These are phyloP conservation scores for Diorhabda carinulata DNA, from an alignment of 1,140 invertebrate genomes.

Conservation along the genomic window DNA sequence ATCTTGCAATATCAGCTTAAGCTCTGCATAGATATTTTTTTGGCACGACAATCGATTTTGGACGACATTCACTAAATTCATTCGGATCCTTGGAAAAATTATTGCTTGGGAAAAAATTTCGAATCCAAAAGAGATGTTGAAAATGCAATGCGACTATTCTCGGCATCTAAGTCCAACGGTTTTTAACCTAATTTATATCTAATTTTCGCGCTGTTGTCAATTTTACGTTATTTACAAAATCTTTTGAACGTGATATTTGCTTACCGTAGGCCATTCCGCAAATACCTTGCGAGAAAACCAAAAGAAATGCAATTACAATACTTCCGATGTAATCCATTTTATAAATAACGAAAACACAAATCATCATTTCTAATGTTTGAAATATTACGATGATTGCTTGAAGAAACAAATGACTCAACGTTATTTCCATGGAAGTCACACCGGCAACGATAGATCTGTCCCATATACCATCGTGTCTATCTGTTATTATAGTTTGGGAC, in stretches of 20 bases:
- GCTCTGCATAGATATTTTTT: too few relatives aligned
- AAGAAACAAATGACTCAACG: conserved; percentile 69
- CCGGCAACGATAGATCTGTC: conserved; percentile 72
- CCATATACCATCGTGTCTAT: conserved; percentile 75
- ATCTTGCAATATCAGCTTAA: too few relatives aligned
- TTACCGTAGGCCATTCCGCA: conserved; percentile 54
- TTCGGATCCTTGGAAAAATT: too few relatives aligned
- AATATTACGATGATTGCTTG: conserved; percentile 68
- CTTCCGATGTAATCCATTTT: conserved; percentile 47
- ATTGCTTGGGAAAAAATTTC: too few relatives aligned
- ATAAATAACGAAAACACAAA: conserved; percentile 50
- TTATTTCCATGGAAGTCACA: conserved; percentile 53
- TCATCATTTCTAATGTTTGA: conserved; percentile 54
- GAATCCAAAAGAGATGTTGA: too few relatives aligned
- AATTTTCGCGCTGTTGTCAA: too few relatives aligned
- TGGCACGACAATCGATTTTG: too few relatives aligned
- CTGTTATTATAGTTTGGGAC: conserved; percentile 73
- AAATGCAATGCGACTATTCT: too few relatives aligned
- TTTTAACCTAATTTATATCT: too few relatives aligned
- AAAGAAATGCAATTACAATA: conserved; percentile 34
- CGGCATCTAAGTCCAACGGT: too few relatives aligned
- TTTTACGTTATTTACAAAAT: background rate
- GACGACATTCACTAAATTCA: too few relatives aligned
- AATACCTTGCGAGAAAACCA: conserved; percentile 47
- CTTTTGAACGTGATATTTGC: conserved; percentile 5